These are phyloP conservation scores for Cloeon dipterum DNA, from an alignment of 2,888 invertebrate genomes.

Conservation along the genomic window DNA sequence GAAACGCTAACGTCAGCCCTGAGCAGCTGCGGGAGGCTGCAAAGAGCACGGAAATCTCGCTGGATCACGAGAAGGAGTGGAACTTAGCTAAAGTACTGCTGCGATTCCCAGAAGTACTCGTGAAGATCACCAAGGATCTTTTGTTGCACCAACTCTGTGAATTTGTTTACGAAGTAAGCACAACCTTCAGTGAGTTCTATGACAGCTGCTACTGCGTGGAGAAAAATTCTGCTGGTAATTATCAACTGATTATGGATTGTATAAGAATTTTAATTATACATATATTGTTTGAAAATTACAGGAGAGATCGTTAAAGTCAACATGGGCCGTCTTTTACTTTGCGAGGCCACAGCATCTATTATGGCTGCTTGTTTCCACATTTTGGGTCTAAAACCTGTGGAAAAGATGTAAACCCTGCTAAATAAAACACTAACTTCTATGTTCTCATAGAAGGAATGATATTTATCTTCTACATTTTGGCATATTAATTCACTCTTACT, in stretches of 20 bases:
- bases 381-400: conserved; percentile 75
- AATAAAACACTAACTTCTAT: no score
- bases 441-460: no score
- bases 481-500: no score
- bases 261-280: conserved; percentile 2
- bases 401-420: conserved; percentile 86
- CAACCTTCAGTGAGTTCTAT: conserved; percentile 89
- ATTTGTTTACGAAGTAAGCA: conserved; percentile 83
- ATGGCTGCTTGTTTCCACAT: conserved; percentile 75
- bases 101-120: conserved; percentile 67
- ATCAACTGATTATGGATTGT: neutral
- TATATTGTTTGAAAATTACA: conserved; percentile 9
- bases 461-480: no score
- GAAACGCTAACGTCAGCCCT: conserved; percentile 43
- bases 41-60: conserved; percentile 31
- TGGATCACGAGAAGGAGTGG: conserved; percentile 84
- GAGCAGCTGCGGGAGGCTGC: conserved; percentile 36
- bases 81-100: conserved; percentile 70
- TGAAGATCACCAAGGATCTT: conserved; percentile 60
- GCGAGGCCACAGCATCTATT: conserved; percentile 75
- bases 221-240: conserved; percentile 42
- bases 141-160: conserved; percentile 78
- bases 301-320: conserved; percentile 67
- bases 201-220: conserved; percentile 94
- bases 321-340: conserved; percentile 65